Evolutionary conservation across 2,797 vertebrate genomes (phyloP), one percentile per base, ranked within the genome.

Genomic region (Percopsis omiscomaycus): DNA sequence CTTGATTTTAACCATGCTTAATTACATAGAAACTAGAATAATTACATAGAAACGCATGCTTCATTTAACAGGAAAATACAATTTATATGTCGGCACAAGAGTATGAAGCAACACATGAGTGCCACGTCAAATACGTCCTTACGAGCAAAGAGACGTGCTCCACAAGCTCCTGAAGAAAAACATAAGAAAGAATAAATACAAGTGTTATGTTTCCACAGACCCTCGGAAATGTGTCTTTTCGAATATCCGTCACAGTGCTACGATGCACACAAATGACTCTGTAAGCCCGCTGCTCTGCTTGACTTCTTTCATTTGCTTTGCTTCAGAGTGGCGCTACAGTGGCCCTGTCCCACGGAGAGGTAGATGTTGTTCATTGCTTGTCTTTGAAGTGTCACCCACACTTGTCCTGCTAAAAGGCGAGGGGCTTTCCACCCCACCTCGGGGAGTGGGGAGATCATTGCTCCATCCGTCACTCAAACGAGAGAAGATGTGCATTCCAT

Each of bases 151-250:
- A 53, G 57, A 46, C 0, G 27, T n/a, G 30, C 42, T 50, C 44
- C 0, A 52, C 30, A 14, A 14, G 5, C 29, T 48, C 45, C 27
- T 3, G 3, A 57, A 55, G 11, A 14, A 32, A 28, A 3, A 13
- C 6, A 8, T 10, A 42, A 42, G 37, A 10, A 8, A 8, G 45
- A 76, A 84, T 81, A 84, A 87, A 83, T 84, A 78, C 58, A 58
- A 45, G 71, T 5, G 15, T 71, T n/a, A n/a, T 73, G 29, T 52
- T 47, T 75, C 52, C 66, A 64, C 60, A 64, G 16, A 42, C 13
- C 12, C 8, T 3, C 10, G 49, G 65, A 44, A 53, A 32, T 32
- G 10, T 53, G 32, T 64, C 71, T 16, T 51, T 3, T 47, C 16
- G 3, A 53, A 75, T 77, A 62, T 65, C 48, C 8, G 61, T 80